A percentile compares a stretch with the other conserved stretches of the same genome.
Evolutionary conservation across 2,888 invertebrate genomes (phyloP).

Genomic region (Blastobasis lacticolella): DNA sequence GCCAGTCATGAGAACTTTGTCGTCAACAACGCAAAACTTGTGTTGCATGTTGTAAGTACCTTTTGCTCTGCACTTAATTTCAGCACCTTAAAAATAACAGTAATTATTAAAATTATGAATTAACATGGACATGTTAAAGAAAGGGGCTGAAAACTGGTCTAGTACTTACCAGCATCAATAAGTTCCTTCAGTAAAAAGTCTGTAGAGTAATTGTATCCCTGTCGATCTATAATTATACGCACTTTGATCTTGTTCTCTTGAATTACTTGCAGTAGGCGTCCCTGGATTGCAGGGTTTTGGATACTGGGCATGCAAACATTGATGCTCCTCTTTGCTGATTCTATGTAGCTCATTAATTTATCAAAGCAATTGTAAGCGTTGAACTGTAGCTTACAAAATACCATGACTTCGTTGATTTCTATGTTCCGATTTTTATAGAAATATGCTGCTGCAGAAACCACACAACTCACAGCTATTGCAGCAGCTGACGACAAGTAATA

Average conservation of each 20-base stretch:
- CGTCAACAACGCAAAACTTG: conserved; percentile 83
- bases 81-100: conserved; percentile 60
- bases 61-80: conserved; percentile 63
- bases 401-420: conserved; percentile 65
- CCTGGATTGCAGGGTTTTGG: conserved; percentile 63
- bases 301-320: conserved; percentile 66
- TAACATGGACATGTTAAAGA: neutral
- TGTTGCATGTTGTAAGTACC: conserved; percentile 80
- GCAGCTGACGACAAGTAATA: conserved; percentile 54
- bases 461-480: conserved; percentile 56
- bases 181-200: conserved; percentile 57
- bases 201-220: conserved; percentile 54
- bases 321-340: conserved; percentile 48
- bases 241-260: conserved; percentile 50
- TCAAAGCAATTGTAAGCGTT: conserved; percentile 64
- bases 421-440: conserved; percentile 51
- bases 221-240: conserved; percentile 53
- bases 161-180: conserved; percentile 49
- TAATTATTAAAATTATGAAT: neutral
- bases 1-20: conserved; percentile 76
- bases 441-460: conserved; percentile 56
- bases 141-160: neutral
- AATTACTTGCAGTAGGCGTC: conserved; percentile 48
- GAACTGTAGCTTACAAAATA: conserved; percentile 64
- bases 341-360: conserved; percentile 57